phyloP scores from a whole-genome alignment of 2,888 invertebrate genomes.

The Dendrolimus houi region DNA sequence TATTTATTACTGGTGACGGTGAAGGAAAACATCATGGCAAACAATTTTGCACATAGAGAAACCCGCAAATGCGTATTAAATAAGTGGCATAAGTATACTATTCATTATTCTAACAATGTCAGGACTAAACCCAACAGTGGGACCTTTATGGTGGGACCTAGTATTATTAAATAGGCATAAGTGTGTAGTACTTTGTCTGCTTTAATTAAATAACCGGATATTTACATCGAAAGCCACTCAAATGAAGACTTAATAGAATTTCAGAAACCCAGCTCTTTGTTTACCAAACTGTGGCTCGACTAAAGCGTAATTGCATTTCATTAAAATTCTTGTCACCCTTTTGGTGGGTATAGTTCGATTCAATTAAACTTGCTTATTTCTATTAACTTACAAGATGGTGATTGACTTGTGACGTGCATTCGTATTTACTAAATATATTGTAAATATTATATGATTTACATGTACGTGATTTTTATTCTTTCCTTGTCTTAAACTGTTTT shows the following conservation, averaged over 20 bases:
- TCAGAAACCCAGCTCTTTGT: constrained; percentile 9
- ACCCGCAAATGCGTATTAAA: too few relatives aligned
- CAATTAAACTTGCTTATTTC: constrained; percentile 64
- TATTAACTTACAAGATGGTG: constrained; percentile 22
- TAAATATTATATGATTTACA: not conserved
- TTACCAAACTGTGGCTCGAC: constrained; percentile 14
- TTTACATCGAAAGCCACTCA: not conserved
- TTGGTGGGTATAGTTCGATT: constrained; percentile 40
- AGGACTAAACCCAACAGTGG: too few relatives aligned
- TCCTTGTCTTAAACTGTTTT: too few relatives aligned
- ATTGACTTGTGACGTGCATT: not conserved
- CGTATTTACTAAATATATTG: not conserved
- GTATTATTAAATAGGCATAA: too few relatives aligned
- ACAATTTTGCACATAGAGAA: too few relatives aligned
- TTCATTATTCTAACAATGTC: too few relatives aligned
- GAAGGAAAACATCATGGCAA: too few relatives aligned
- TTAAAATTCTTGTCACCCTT: constrained; percentile 55
- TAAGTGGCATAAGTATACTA: too few relatives aligned
- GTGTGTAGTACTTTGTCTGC: too few relatives aligned
- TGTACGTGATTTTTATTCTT: too few relatives aligned
- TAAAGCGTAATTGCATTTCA: constrained; percentile 38
- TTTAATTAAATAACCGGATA: not conserved
- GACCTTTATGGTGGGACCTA: too few relatives aligned
- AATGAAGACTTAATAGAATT: not conserved
- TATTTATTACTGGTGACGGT: too few relatives aligned